Evolutionary conservation across 2,888 invertebrate species (phyloP).

Genomic region (Sesia bembeciformis): DNA sequence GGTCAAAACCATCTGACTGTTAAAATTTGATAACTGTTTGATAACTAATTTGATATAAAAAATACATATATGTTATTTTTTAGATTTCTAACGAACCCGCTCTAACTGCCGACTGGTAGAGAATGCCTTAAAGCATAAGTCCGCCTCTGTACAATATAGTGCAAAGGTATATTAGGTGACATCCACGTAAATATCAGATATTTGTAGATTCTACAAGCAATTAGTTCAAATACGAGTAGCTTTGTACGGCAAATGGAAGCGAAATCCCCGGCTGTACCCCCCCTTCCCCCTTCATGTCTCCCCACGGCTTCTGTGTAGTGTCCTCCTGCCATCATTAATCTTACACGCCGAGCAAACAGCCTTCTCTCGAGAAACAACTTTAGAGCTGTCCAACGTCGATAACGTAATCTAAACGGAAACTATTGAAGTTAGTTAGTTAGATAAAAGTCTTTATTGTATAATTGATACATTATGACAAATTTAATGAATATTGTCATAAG

Average conservation of each 20-base stretch:
- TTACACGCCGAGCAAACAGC: conserved; percentile 56
- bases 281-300: conserved; percentile 7
- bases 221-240: conserved; percentile 36
- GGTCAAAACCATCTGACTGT: too few species aligned
- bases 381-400: conserved; percentile 39
- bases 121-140: too few species aligned
- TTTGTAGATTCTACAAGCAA: conserved; percentile 24
- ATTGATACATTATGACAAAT: too few species aligned
- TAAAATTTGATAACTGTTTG: too few species aligned
- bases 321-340: conserved; percentile 63
- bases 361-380: conserved; percentile 32
- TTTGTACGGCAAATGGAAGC: conserved; percentile 29
- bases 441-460: too few species aligned
- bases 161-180: conserved; percentile 6
- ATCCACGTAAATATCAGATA: conserved; percentile 27
- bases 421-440: neutral
- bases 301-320: conserved; percentile 29
- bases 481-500: too few species aligned
- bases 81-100: too few species aligned
- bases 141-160: too few species aligned
- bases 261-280: conserved; percentile 15
- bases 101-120: too few species aligned
- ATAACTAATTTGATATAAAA: too few species aligned
- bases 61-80: too few species aligned
- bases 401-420: conserved; percentile 6